Evolutionary conservation across 2,797 vertebrate genomes (phyloP), one percentile per base, ranked within the genome.

Genomic region (Hippopotamyrus pictus): DNA sequence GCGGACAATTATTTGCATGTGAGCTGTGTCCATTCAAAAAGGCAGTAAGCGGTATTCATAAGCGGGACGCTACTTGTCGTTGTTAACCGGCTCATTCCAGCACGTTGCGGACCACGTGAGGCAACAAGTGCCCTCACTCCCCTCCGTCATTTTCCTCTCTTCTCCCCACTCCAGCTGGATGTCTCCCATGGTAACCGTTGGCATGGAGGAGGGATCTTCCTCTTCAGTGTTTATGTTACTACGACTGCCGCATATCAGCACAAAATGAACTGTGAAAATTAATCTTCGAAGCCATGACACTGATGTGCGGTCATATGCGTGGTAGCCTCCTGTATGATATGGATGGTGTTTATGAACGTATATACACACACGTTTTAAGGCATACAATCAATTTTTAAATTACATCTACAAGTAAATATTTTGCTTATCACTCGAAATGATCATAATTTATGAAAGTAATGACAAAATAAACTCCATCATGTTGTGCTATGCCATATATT

Each of bases 241-340:
- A 96, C 96, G 93, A 96, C 92, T 94, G 0, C 22, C 53, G 93
- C 89, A 95, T 95, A 94, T 95, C 96, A 97, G 94, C 93, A 92
- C 89, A 89, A 90, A 92, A 90, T 92, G 93, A 93, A 88, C 88
- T 90, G 89, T 82, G 86, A 54, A 59, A 59, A 41, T 29, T 2
- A 92, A 33, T 90, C 88, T 83, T 37, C 4, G 12, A 92, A 92
- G 92, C 88, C 92, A 91, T 91, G 51, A 79, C 12, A 11, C 41
- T 33, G 44, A 54, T 48, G 69, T 59, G 85, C 59, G 48, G n/a
- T 19, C 44, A 19, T 25, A 6, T 86, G 25, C 29, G 8, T 8
- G 9, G 48, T n/a, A 29, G 46, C 7, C 44, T 51, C 6, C 2
- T n/a, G 12, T 51, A 33, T 76, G 65, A 76, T 51, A 88, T 25